These are phyloP conservation scores for Takifugu rubripes DNA, from an alignment of 2,797 vertebrate species.

Conservation along the genomic window DNA sequence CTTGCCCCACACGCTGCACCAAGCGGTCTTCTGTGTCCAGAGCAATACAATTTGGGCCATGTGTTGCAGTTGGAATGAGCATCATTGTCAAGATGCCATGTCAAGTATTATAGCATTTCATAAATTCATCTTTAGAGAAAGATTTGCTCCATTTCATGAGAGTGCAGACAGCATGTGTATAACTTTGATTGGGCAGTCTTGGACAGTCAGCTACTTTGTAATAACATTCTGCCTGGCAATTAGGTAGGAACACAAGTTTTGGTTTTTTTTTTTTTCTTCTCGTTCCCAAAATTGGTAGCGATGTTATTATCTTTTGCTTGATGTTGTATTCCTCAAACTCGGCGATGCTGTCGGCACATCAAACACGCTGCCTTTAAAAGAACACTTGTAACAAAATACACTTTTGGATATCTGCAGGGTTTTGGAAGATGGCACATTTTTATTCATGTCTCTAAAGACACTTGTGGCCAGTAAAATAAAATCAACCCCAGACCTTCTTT, in stretches of 20 bases:
- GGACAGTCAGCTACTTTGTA: background rate
- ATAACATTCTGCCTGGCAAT: background rate
- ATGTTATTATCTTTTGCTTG: background rate
- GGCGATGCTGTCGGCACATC: too few relatives aligned
- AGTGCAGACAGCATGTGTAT: background rate
- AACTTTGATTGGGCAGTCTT: background rate
- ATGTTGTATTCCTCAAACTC: background rate
- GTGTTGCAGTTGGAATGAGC: background rate
- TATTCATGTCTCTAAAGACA: background rate
- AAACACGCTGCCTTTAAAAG: background rate
- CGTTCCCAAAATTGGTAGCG: background rate
- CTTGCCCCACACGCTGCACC: slow-evolving; percentile 10
- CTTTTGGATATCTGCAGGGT: too few relatives aligned
- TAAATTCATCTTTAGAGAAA: background rate
- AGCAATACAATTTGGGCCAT: background rate
- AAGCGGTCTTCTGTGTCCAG: background rate
- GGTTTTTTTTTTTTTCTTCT: background rate
- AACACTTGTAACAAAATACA: background rate
- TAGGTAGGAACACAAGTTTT: background rate
- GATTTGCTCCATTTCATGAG: background rate
- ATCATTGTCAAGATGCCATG: background rate
- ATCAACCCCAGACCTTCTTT: background rate
- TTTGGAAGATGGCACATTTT: background rate
- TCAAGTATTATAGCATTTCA: background rate
- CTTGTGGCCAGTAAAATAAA: background rate